Percentiles rank a stretch among this genome's conserved stretches.
Conservation (phyloP, 2,888 invertebrate species). For the Tineola bisselliella region DNA sequence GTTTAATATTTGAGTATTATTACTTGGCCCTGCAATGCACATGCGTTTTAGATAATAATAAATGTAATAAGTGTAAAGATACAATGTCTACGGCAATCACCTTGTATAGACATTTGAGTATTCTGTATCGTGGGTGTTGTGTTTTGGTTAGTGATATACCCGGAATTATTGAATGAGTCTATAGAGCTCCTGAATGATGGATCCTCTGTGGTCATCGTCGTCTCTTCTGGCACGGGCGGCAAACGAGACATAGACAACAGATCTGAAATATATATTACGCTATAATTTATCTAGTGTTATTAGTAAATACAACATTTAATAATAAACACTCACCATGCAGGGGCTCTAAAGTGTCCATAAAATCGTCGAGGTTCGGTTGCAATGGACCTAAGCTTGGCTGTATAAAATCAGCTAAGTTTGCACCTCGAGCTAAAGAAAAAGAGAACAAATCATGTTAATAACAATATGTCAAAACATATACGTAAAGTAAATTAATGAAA, state of each 20-base stretch:
- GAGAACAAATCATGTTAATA: too few relatives aligned
- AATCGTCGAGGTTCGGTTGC: conserved; percentile 96
- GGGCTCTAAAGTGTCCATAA: conserved; percentile 90
- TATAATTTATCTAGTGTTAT: too few relatives aligned
- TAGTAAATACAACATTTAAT: too few relatives aligned
- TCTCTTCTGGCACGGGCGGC: conserved; percentile 71
- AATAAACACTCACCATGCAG: conserved; percentile 71
- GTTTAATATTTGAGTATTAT: conserved; percentile 48
- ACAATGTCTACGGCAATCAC: too few relatives aligned
- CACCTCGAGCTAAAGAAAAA: conserved; percentile 76
- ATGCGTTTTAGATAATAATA: too few relatives aligned
- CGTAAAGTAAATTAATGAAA: too few relatives aligned
- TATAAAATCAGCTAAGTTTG: conserved; percentile 94
- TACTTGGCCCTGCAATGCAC: conserved; percentile 39
- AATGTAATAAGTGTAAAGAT: background rate
- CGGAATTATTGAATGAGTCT: conserved; percentile 42
- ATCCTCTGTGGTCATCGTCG: conserved; percentile 57
- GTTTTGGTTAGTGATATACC: conserved; percentile 36
- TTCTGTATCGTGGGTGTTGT: conserved; percentile 47
- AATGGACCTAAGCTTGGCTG: conserved; percentile 97
- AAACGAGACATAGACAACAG: conserved; percentile 56
- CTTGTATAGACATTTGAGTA: conserved; percentile 57
- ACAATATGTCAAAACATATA: too few relatives aligned
- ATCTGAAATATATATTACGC: background rate
- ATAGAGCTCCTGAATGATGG: conserved; percentile 51